Base-by-base conservation (phyloP, 2,888 invertebrate species). In the Boloria selene region DNA sequence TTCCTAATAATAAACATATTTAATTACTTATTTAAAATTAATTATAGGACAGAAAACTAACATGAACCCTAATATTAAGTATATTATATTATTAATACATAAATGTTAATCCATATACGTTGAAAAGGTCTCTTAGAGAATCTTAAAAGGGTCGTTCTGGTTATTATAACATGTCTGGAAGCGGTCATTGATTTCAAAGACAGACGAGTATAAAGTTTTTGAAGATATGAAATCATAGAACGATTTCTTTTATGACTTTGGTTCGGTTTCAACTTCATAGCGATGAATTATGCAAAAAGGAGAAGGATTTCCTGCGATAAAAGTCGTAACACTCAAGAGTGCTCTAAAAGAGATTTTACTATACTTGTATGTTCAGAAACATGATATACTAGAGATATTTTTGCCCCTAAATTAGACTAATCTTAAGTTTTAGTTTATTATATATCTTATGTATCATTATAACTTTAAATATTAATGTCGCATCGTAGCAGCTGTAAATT, bases 181-280 rank as follows among this genome's bases (percentile, higher is more conserved):
- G 81, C 79, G 79, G 80, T 82, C 81, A 85, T 82, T 81, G 85
- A 86, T 87, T 86, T 83, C 79, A 86, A 86, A 83, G 84, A 83
- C 84, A 85, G 84, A 85, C 87, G 84, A 87, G 87, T 82, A 82
- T 78, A 87, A 91, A 91, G 83, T 90, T 90, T 85, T 79, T 83
- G 81, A 88, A 90, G 88, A 89, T 87, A 89, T 87, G 89, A 88
- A 90, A 91, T 92, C 90, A 90, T 90, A 90, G 90, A 90, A 84
- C 90, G 89, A 91, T 92, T 91, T 90, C 90, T 90, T 91, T 91
- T 92, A 91, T 90, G 90, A 90, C 88, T 75, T 72, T 85, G 89
- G 90, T 91, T 92, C 85, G 89, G 89, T 91, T 92, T 90, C 90
- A 90, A 92, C 91, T 91, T 90, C 89, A 88, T 86, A 87, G 84